These are phyloP conservation scores for Dendrolimus houi DNA, from an alignment of 2,888 invertebrate species.

Conservation along the genomic window DNA sequence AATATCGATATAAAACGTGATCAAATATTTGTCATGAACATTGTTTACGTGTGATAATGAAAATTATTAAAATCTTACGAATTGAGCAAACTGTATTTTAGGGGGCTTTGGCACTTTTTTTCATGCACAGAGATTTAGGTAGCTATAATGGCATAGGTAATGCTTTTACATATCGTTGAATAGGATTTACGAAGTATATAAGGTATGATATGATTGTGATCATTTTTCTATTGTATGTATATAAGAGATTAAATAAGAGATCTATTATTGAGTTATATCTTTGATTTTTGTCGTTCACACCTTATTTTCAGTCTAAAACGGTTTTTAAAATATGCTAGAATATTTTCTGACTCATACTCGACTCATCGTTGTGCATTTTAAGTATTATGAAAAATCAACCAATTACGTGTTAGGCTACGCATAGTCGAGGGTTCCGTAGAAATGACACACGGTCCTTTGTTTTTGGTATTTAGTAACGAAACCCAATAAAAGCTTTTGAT, in stretches of 20 bases:
- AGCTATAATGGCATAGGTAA: slow-evolving; percentile 7
- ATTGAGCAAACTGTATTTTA: not conserved
- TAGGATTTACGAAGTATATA: slow-evolving; percentile 1
- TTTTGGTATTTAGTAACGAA: no score
- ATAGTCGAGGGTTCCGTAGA: no score
- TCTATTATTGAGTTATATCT: slow-evolving; percentile 16
- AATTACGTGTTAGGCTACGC: no score
- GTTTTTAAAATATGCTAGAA: no score
- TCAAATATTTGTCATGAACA: no score
- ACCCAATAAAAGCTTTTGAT: no score
- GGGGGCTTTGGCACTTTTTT: not conserved
- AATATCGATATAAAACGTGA: no score
- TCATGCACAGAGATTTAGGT: not conserved
- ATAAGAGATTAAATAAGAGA: slow-evolving; percentile 33
- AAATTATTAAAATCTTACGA: not conserved
- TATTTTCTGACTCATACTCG: no score
- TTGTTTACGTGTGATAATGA: no score
- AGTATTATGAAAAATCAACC: no score
- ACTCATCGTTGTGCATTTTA: no score
- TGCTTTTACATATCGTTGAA: slow-evolving; percentile 20
- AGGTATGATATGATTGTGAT: slow-evolving; percentile 22
- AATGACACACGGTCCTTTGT: no score
- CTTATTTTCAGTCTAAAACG: not conserved
- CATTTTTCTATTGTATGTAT: slow-evolving; percentile 25
- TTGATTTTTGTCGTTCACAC: slow-evolving; percentile 12